Conservation (phyloP, 30 jellyfish, hydroid and myxozoan genomes). For the Hydractinia echinata region DNA sequence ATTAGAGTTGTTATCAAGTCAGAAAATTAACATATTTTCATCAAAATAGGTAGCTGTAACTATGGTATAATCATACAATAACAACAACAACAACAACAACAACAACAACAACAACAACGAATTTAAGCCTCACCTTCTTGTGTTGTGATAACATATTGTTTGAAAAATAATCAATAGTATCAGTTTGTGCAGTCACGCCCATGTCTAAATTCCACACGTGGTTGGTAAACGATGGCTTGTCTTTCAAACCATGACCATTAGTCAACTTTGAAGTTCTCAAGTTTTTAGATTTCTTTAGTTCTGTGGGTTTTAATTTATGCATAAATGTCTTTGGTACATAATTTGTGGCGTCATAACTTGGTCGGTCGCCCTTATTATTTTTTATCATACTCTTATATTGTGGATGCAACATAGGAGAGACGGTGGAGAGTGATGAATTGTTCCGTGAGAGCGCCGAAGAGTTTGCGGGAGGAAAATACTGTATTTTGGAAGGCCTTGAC, state of each 20-base stretch:
- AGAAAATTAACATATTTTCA: too few relatives aligned
- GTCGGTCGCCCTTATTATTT: not conserved
- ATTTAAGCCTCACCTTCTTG: too few relatives aligned
- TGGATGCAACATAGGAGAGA: constrained; percentile 3
- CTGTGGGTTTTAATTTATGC: not conserved
- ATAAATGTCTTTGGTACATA: constrained; percentile 20
- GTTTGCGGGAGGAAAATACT: not conserved
- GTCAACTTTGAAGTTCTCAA: not conserved
- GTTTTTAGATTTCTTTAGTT: not conserved
- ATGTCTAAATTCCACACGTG: constrained; percentile 4
- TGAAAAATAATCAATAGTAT: constrained; percentile 1
- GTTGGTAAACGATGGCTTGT: not conserved
- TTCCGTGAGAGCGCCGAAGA: not conserved
- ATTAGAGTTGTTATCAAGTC: too few relatives aligned
- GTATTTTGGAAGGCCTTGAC: too few relatives aligned
- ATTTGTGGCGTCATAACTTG: constrained; percentile 7
- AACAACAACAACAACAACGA: too few relatives aligned
- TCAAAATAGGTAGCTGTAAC: too few relatives aligned
- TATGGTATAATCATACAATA: too few relatives aligned
- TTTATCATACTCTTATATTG: not conserved
- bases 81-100: too few relatives aligned
- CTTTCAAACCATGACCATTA: not conserved
- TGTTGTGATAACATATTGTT: not conserved
- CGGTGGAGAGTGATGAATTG: not conserved
- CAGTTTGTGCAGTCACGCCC: constrained; percentile 4